phyloP scores from a whole-genome alignment of 2,888 invertebrate species.

The Idaea dimidiata region DNA sequence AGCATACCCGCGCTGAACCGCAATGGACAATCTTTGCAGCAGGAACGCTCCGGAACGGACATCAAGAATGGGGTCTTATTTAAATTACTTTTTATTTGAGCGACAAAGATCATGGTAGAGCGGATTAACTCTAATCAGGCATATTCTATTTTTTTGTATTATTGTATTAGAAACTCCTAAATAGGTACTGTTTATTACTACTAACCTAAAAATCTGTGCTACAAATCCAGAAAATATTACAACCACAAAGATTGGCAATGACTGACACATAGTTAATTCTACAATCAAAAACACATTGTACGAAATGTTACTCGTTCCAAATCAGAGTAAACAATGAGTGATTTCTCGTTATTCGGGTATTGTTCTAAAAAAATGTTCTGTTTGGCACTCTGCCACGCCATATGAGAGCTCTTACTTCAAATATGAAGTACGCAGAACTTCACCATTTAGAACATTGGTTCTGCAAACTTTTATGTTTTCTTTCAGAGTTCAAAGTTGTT shows the following conservation, averaged over 20 bases:
- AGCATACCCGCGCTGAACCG: too few relatives aligned
- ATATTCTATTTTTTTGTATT: too few relatives aligned
- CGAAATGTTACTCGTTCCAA: slow-evolving; percentile 22
- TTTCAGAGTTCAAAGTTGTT: background rate
- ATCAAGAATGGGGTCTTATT: too few relatives aligned
- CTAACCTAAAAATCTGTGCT: too few relatives aligned
- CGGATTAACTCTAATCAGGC: too few relatives aligned
- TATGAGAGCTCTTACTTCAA: slow-evolving; percentile 12
- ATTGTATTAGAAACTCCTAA: too few relatives aligned
- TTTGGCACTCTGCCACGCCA: slow-evolving; percentile 26
- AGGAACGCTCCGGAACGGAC: too few relatives aligned
- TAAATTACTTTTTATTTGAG: too few relatives aligned
- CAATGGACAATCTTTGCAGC: too few relatives aligned
- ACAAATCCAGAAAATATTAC: background rate
- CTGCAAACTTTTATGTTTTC: background rate
- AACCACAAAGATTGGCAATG: background rate
- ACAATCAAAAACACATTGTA: slow-evolving; percentile 17
- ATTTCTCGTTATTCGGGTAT: slow-evolving; percentile 23
- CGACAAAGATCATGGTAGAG: too few relatives aligned
- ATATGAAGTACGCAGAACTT: slow-evolving; percentile 11
- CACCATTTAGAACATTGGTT: slow-evolving; percentile 2
- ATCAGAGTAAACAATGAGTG: slow-evolving; percentile 29
- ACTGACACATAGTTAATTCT: background rate
- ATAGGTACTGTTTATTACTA: too few relatives aligned
- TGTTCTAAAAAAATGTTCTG: slow-evolving; percentile 28